Percentiles rank a stretch among this genome's conserved stretches.
These are phyloP conservation scores for Pyrochroa serraticornis DNA, from an alignment of 2,888 invertebrate genomes.

Conservation along the genomic window DNA sequence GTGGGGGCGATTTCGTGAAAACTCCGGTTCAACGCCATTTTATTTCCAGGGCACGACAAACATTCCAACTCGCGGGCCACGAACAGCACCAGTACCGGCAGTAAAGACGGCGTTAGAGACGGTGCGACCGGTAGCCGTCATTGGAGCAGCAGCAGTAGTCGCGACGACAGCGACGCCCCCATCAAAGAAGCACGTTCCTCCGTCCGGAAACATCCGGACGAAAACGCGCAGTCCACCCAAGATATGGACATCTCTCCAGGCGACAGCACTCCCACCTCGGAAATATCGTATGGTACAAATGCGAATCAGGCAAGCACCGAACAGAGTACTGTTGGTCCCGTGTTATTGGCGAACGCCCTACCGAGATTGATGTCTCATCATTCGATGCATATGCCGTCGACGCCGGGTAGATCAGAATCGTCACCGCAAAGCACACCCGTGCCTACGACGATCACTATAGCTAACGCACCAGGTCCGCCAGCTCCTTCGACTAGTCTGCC, in stretches of 20 bases:
- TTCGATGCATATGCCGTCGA: constrained; percentile 43
- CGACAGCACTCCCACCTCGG: constrained; percentile 86
- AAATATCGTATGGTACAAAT: constrained; percentile 68
- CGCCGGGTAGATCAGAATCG: constrained; percentile 47
- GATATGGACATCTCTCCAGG: constrained; percentile 96
- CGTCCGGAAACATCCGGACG: constrained; percentile 46
- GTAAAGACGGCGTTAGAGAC: constrained; percentile 47
- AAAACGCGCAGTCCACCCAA: constrained; percentile 53
- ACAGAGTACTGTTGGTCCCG: constrained; percentile 58
- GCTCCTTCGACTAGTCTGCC: constrained; percentile 52
- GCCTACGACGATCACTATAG: constrained; percentile 58
- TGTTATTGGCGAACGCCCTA: constrained; percentile 70
- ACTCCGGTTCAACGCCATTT: no score
- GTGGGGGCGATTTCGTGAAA: no score
- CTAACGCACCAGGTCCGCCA: constrained; percentile 55
- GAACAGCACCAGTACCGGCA: constrained; percentile 54
- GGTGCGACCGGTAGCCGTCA: constrained; percentile 50
- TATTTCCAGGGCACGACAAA: constrained; percentile 67
- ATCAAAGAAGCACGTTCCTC: constrained; percentile 40
- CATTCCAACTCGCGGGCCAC: constrained; percentile 73
- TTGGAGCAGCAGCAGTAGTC: constrained; percentile 47
- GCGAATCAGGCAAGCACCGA: constrained; percentile 61
- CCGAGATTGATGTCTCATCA: constrained; percentile 68
- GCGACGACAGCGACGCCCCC: constrained; percentile 49
- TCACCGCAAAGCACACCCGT: constrained; percentile 51